Evolutionary conservation across 2,113 vertebrate genomes (phyloP).

Genomic region (Heptranchias perlo): DNA sequence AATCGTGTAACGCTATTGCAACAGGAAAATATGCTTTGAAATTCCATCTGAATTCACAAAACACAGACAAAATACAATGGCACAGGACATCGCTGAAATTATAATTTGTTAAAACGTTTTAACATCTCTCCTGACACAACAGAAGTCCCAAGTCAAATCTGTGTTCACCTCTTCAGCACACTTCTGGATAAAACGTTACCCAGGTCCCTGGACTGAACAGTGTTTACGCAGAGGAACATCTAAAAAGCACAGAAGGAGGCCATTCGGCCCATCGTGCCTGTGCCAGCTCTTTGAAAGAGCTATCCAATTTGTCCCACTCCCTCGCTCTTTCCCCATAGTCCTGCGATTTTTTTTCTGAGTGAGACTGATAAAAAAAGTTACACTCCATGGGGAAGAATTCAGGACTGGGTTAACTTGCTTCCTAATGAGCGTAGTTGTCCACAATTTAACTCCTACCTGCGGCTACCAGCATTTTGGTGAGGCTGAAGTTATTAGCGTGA

Average conservation of each 20-base stretch:
- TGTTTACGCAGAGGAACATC: neutral
- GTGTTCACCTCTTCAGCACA: too few relatives aligned
- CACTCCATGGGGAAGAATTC: neutral
- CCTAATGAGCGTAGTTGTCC: too few relatives aligned
- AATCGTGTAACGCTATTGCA: neutral
- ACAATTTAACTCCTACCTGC: neutral
- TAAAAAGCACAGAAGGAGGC: too few relatives aligned
- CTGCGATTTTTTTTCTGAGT: too few relatives aligned
- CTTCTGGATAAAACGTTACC: too few relatives aligned
- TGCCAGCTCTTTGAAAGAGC: too few relatives aligned
- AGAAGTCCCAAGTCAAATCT: too few relatives aligned
- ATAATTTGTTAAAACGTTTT: neutral
- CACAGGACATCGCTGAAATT: neutral
- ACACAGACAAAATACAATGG: neutral
- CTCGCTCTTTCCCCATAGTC: too few relatives aligned
- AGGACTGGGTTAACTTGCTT: neutral
- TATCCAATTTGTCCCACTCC: too few relatives aligned
- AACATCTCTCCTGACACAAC: too few relatives aligned
- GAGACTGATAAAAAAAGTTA: neutral
- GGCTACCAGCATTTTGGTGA: neutral
- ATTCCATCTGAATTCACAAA: neutral
- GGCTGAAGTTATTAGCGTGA: neutral
- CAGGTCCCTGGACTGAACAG: neutral
- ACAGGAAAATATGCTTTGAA: neutral
- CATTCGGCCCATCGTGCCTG: too few relatives aligned